Evolutionary conservation across 37 sponge, comb jelly and placozoan genomes (phyloP).

Genomic region (Mnemiopsis leidyi): DNA sequence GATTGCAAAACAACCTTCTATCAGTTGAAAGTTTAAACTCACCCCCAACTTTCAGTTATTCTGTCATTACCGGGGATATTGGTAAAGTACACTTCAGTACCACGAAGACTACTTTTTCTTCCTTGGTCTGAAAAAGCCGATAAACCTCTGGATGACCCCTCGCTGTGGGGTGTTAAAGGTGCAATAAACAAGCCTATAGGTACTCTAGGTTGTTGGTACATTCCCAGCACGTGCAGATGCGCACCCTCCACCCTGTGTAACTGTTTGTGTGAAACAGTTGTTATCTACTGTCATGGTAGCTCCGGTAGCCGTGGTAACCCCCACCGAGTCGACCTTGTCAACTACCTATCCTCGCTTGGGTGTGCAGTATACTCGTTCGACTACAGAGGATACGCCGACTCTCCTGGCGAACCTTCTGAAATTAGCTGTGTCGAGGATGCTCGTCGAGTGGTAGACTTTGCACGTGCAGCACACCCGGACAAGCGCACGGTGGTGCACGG

Average conservation of each 20-base stretch:
- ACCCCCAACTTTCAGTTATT: background rate
- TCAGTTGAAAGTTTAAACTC: too few species aligned
- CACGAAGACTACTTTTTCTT: background rate
- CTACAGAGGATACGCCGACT: conserved; percentile 15
- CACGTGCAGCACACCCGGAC: background rate
- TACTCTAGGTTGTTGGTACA: background rate
- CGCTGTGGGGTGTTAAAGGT: background rate
- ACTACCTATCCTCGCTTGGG: background rate
- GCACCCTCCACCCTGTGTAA: background rate
- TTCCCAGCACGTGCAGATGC: background rate
- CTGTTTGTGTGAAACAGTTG: background rate
- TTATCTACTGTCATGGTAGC: conserved; percentile 13
- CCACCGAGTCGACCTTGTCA: background rate
- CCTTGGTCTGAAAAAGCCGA: background rate
- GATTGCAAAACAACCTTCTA: too few species aligned
- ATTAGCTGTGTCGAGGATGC: conserved; percentile 1
- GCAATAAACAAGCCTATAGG: background rate
- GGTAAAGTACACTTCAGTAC: background rate
- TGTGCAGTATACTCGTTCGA: conserved; percentile 5
- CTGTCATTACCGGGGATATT: background rate
- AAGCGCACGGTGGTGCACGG: background rate
- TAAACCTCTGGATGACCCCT: background rate
- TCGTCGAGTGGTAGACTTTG: background rate
- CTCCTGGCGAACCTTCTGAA: background rate
- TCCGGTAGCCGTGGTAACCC: background rate